phyloP scores from a whole-genome alignment of 2,888 invertebrate genomes.

The Allophyes oxyacanthae region DNA sequence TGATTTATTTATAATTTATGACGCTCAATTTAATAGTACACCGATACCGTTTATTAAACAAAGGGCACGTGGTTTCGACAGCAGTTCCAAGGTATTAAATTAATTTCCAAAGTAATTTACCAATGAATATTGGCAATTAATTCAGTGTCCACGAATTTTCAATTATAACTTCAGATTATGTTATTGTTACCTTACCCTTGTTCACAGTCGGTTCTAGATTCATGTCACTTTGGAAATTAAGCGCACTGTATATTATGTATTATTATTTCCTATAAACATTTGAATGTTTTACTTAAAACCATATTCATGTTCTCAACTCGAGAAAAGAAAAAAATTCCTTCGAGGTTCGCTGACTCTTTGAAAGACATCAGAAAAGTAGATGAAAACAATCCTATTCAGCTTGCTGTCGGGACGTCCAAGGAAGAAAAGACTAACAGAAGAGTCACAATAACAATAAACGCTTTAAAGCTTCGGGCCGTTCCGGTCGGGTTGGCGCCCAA shows the following conservation, averaged over 20 bases:
- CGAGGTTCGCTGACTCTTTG: slow-evolving; percentile 62
- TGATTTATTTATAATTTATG: slow-evolving; percentile 47
- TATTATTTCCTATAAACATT: slow-evolving; percentile 7
- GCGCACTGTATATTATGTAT: slow-evolving; percentile 2
- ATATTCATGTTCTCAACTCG: slow-evolving; percentile 41
- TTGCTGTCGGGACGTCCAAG: slow-evolving; percentile 58
- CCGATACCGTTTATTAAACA: slow-evolving; percentile 39
- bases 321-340: slow-evolving; percentile 54
- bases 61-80: slow-evolving; percentile 48
- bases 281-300: slow-evolving; percentile 21
- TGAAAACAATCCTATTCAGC: slow-evolving; percentile 69
- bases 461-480: slow-evolving; percentile 63
- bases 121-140: slow-evolving; percentile 46
- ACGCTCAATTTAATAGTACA: slow-evolving; percentile 47
- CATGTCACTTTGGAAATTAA: slow-evolving; percentile 2
- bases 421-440: slow-evolving; percentile 56
- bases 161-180: slow-evolving; percentile 40
- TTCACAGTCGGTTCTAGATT: slow-evolving; percentile 20
- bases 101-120: slow-evolving; percentile 55
- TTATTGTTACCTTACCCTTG: slow-evolving; percentile 9
- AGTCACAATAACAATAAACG: slow-evolving; percentile 71
- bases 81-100: slow-evolving; percentile 50
- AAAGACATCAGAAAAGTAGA: slow-evolving; percentile 65
- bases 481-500: slow-evolving; percentile 68
- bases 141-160: slow-evolving; percentile 33